phyloP scores from a whole-genome alignment of 2,888 invertebrate genomes.

The Pemphredon lugubris region DNA sequence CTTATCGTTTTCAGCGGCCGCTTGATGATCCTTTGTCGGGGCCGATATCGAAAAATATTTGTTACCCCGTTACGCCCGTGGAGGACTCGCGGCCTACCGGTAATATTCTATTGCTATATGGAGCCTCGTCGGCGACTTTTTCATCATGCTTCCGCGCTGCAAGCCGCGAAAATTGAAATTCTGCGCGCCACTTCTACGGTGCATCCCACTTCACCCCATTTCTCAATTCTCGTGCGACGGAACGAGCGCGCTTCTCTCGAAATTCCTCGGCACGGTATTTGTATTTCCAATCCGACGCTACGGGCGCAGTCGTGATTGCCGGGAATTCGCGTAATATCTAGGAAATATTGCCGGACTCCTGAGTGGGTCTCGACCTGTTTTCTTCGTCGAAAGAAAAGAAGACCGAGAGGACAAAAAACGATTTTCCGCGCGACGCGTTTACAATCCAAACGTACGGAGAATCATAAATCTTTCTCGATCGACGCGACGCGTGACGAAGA shows the following conservation, averaged over 20 bases:
- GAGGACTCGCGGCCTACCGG: constrained; percentile 28
- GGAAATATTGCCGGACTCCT: constrained; percentile 31
- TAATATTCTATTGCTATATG: constrained; percentile 60
- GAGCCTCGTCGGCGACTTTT: constrained; percentile 47
- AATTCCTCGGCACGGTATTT: constrained; percentile 19
- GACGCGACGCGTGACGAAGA: no score
- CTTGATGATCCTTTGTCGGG: constrained; percentile 47
- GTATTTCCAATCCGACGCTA: constrained; percentile 40
- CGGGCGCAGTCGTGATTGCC: constrained; percentile 21
- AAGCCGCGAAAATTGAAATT: constrained; percentile 61
- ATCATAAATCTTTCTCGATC: no score
- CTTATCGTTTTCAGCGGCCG: constrained; percentile 28
- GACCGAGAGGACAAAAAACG: background rate
- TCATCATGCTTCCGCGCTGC: constrained; percentile 30
- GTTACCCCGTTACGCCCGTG: constrained; percentile 35
- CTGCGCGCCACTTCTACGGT: constrained; percentile 43
- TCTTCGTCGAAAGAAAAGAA: background rate
- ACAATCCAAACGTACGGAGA: no score
- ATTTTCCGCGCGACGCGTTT: no score
- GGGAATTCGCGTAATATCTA: constrained; percentile 38
- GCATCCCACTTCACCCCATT: constrained; percentile 53
- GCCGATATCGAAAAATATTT: constrained; percentile 48
- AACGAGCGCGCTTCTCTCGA: constrained; percentile 37
- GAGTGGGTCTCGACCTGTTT: background rate
- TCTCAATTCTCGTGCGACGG: constrained; percentile 39